Evolutionary conservation across 2,797 vertebrate genomes (phyloP), one percentile per base, ranked within the genome.

Genomic region (Eupleurogrammus muticus): DNA sequence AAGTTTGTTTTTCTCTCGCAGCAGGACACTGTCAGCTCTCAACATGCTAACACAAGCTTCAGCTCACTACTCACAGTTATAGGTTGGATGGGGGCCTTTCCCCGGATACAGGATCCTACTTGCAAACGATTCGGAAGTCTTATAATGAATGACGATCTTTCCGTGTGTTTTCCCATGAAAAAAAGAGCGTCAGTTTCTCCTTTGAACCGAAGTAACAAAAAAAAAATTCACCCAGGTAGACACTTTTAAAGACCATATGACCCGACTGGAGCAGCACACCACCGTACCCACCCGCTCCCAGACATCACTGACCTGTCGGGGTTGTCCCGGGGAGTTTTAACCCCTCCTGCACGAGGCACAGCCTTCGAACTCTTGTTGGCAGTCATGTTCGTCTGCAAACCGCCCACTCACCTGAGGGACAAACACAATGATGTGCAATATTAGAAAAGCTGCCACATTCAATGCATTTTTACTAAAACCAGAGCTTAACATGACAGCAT

Each of bases 301-400:
- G 35, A 44, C 73, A 70, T 86, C 64, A 92, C 96, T 94, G 90
- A 99, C 98, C 97, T 96, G 92, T 97, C 96, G 53, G 95, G 93
- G 85, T 93, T 90, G 83, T 96, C 95, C 81, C 86, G 95, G 49
- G 95, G 92, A 73, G 90, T 92, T 92, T 97, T 97, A 98, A 91
- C 94, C 90, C 93, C 95, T 95, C 95, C 96, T 83, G 96, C 89
- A 93, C 90, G 95, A 80, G 95, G 92, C 72, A 83, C 94, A 91
- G 96, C 94, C 91, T 94, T 96, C 90, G 94, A 93, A 89, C 95
- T 96, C 94, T 97, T 98, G 96, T 99, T 99, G 96, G 97, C 97
- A 87, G 97, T 99, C 98, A 99, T 99, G 92, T 94, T 97, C 92
- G 94, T 94, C 94, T 81, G 92, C 91, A 82, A 90, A 87, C 91